Percentiles rank a stretch among this genome's conserved stretches.
These are phyloP conservation scores for Megalurothrips usitatus DNA, from an alignment of 2,888 invertebrate genomes.

Conservation along the genomic window DNA sequence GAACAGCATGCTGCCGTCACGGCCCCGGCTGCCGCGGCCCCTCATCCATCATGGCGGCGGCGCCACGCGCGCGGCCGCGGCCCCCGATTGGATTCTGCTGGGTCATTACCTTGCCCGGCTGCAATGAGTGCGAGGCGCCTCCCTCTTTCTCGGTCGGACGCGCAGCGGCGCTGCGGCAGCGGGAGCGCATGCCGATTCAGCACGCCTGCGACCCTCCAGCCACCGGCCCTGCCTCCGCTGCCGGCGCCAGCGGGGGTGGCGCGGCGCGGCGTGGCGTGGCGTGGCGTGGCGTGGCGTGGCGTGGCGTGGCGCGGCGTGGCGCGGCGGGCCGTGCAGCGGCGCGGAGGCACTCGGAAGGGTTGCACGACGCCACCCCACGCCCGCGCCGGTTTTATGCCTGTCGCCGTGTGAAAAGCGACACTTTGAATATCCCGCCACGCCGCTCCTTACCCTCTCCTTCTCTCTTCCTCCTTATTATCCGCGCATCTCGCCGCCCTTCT, in stretches of 20 bases:
- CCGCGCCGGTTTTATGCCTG: not conserved
- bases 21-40: not conserved
- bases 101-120: constrained; percentile 12
- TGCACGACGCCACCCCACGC: not conserved
- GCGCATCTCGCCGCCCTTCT: too few relatives aligned
- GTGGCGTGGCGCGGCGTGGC: not conserved
- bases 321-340: not conserved
- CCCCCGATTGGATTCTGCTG: constrained; percentile 12
- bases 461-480: too few relatives aligned
- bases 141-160: constrained; percentile 7
- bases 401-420: not conserved
- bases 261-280: not conserved
- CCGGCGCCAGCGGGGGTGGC: not conserved
- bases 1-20: not conserved
- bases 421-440: too few relatives aligned
- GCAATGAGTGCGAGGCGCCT: not conserved
- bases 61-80: not conserved
- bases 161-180: not conserved
- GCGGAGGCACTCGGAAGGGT: not conserved
- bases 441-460: too few relatives aligned
- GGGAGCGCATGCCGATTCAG: constrained; percentile 4
- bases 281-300: not conserved
- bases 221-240: not conserved
- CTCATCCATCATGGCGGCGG: not conserved
- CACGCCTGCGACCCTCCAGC: not conserved